A percentile compares a stretch with the other conserved stretches of the same genome.
phyloP scores from a whole-genome alignment of 2,888 invertebrate species.

The Timandra comae region DNA sequence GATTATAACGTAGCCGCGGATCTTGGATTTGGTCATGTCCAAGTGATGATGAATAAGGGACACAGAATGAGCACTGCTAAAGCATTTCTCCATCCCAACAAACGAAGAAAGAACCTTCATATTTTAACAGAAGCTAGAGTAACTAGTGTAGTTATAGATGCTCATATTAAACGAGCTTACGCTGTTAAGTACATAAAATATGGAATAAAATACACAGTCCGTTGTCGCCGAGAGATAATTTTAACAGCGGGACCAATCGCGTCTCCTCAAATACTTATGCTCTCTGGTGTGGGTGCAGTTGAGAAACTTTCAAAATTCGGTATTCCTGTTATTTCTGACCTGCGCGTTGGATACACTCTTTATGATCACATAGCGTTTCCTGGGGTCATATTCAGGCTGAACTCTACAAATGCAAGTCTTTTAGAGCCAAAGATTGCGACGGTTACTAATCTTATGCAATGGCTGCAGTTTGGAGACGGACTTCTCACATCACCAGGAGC shows the following conservation, averaged over 20 bases:
- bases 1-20: conserved; percentile 80
- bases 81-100: conserved; percentile 80
- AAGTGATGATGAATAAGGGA: conserved; percentile 76
- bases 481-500: conserved; percentile 78
- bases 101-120: conserved; percentile 79
- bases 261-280: conserved; percentile 93
- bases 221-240: conserved; percentile 88
- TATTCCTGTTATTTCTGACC: conserved; percentile 78
- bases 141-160: conserved; percentile 66
- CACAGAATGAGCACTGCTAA: conserved; percentile 81
- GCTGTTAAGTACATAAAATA: conserved; percentile 82
- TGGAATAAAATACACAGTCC: conserved; percentile 63
- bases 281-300: conserved; percentile 83
- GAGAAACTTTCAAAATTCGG: conserved; percentile 74
- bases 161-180: conserved; percentile 77
- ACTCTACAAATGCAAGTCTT: conserved; percentile 59
- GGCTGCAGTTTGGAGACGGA: conserved; percentile 71
- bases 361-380: conserved; percentile 79
- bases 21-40: conserved; percentile 76
- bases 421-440: conserved; percentile 60
- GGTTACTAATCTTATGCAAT: conserved; percentile 55
- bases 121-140: conserved; percentile 58
- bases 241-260: conserved; percentile 91
- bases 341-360: conserved; percentile 81
- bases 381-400: conserved; percentile 65